Evolutionary conservation across 2,888 invertebrate genomes (phyloP), one percentile per base, ranked within the genome.

Genomic region (Drosophila fulvimacula): DNA sequence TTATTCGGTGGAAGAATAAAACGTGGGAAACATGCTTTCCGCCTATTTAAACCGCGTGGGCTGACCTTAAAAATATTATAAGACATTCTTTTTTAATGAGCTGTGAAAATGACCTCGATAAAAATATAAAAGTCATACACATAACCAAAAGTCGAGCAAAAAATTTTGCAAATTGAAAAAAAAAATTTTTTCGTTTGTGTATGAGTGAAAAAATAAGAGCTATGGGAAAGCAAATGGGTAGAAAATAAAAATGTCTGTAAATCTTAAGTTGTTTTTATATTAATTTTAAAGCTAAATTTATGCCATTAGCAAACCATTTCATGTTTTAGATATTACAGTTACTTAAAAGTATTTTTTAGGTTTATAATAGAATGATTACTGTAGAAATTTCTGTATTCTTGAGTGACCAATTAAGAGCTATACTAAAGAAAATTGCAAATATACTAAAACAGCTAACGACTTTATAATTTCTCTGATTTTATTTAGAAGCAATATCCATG

Each of bases 11-110:
- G 48, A 48, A 48, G 32, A 19, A 48, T 48, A 30, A 48, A 19
- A 19, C 48, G 48, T 48, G 48, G 11, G 30, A 17, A 48, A 13
- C 48, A 48, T 13, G 17, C 15, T 48, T 48, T 48, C 30, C 46
- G 46, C 30, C 17, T 19, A 32, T 13, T 32, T 7, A 19, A 17
- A 17, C 13, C 6, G 17, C 30, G 2, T 48, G 27, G 6, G 3
- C 5, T 17, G 30, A 32, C 48, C 48, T 19, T 30, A 3, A 3
- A 30, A 32, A 32, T 19, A 13, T 19, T 30, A 13, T 32, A 48
- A 48, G 13, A 13, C 6, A 19, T 13, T 30, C 27, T 27, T 17
- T 17, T 30, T 30, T 30, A 17, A 48, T 48, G 11, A 17, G 17
- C 11, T 48, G 11, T 30, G 5, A 30, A 46, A 48, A 30, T 30